Conservation (phyloP, 2,113 vertebrate species). For the Ciconia boyciana region DNA sequence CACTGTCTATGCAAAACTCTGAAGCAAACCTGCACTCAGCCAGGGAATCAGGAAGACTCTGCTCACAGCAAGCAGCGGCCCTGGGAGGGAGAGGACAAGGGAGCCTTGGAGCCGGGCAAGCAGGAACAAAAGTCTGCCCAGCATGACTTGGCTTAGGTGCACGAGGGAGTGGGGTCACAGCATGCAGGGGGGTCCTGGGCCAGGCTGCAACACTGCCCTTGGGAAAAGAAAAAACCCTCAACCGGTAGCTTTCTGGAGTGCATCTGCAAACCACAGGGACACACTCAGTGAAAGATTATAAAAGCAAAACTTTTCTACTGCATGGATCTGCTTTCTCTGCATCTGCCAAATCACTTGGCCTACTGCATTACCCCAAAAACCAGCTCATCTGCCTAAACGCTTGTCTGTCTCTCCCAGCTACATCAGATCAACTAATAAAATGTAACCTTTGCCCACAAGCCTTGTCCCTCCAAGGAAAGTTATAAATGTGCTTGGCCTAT, state of each 20-base stretch:
- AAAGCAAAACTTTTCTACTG: neutral
- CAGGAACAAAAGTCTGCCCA: neutral
- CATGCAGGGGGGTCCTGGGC: neutral
- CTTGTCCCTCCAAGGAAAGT: neutral
- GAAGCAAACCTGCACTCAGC: neutral
- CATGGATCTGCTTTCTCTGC: neutral
- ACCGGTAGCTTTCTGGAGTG: neutral
- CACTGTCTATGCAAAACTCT: neutral
- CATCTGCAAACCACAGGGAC: neutral
- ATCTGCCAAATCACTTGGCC: neutral
- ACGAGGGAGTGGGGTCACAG: fast-evolving
- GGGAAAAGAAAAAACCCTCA: neutral
- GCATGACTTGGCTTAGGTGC: neutral
- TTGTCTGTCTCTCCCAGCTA: neutral
- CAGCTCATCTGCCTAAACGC: neutral
- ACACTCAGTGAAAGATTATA: neutral
- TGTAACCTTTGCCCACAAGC: neutral
- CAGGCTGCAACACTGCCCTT: neutral
- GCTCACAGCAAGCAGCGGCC: neutral
- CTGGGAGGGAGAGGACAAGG: neutral
- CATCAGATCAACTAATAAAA: neutral
- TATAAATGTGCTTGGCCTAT: neutral
- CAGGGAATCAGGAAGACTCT: neutral
- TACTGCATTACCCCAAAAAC: neutral
- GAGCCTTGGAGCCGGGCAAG: fast-evolving